Conservation (phyloP, 2,113 vertebrate genomes). For the Alaudala cheleensis region DNA sequence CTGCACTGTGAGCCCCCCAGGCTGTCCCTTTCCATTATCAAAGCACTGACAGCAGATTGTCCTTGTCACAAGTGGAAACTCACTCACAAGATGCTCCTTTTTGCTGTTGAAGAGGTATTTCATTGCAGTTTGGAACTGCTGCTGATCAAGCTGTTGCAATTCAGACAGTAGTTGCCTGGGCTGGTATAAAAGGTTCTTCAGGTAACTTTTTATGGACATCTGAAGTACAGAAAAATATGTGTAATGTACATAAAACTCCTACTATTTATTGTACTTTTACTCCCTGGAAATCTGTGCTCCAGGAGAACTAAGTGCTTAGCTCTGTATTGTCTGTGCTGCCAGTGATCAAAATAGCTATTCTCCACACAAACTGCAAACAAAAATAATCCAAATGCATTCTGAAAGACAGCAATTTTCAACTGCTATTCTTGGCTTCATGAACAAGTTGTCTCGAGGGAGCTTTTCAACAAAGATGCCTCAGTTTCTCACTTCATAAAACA, state of each 20-base stretch:
- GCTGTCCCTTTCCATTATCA: neutral
- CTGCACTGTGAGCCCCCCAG: neutral
- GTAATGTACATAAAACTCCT: neutral
- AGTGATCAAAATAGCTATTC: neutral
- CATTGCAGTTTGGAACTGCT: constrained; percentile 74
- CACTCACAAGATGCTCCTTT: constrained; percentile 69
- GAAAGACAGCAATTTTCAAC: neutral
- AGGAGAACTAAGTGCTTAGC: neutral
- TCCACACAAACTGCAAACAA: neutral
- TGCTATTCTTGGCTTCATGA: neutral
- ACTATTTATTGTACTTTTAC: neutral
- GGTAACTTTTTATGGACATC: constrained; percentile 70
- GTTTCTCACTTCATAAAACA: neutral
- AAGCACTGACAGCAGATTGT: neutral
- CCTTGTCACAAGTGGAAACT: neutral
- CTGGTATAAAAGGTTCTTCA: constrained; percentile 67
- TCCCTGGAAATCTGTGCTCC: neutral
- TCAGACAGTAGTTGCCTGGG: constrained; percentile 73
- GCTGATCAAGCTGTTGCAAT: constrained; percentile 65
- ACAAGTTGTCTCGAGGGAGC: neutral
- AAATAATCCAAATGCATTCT: neutral
- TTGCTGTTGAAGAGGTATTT: constrained; percentile 71
- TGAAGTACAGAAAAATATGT: constrained; percentile 10
- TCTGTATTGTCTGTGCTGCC: neutral
- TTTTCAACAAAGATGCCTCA: neutral